Conservation (phyloP, 1,140 invertebrate genomes). For the Diabrotica undecimpunctata region DNA sequence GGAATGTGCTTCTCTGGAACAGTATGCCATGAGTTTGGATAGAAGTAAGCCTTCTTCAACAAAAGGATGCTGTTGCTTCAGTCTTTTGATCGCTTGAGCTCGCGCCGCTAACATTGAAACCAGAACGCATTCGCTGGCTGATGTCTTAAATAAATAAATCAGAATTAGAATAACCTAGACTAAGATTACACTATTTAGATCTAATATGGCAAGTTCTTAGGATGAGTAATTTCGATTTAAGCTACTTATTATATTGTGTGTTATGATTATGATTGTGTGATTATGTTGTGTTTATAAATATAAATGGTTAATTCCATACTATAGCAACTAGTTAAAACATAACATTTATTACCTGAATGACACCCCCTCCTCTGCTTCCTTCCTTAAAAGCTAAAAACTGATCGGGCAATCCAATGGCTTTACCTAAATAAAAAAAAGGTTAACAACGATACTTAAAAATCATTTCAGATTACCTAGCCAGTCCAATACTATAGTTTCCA, state of each 20-base stretch:
- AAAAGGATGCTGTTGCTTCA: constrained; percentile 86
- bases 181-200: no score
- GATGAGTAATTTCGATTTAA: no score
- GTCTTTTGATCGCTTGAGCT: constrained; percentile 84
- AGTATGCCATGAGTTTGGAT: constrained; percentile 94
- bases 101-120: constrained; percentile 93
- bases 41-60: constrained; percentile 92
- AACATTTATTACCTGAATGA: constrained; percentile 72
- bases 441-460: background rate
- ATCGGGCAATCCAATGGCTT: constrained; percentile 86
- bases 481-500: constrained; percentile 95
- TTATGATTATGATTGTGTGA: no score
- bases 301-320: no score
- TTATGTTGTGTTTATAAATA: no score
- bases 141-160: constrained; percentile 65
- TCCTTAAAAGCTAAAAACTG: constrained; percentile 79
- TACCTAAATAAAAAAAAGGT: constrained; percentile 52
- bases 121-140: constrained; percentile 95
- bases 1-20: constrained; percentile 94
- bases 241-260: no score
- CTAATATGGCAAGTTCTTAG: no score
- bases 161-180: no score
- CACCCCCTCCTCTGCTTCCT: constrained; percentile 85
- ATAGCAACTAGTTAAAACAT: background rate
- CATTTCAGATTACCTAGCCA: constrained; percentile 77